Evolutionary conservation across 2,888 invertebrate genomes (phyloP), one percentile per base, ranked within the genome.

Genomic region (Eupeodes latifasciatus): DNA sequence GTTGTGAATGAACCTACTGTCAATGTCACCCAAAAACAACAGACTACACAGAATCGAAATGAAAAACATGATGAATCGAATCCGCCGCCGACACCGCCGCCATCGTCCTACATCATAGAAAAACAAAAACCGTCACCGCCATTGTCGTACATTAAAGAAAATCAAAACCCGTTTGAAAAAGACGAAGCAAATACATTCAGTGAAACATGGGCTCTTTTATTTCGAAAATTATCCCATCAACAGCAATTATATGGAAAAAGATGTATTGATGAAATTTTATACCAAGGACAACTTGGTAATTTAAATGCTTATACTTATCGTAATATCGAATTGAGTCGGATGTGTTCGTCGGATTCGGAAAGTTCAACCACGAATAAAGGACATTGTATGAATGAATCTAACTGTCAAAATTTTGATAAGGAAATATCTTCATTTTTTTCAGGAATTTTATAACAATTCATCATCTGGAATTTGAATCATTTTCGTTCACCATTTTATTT

Each of bases 121-220:
- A 27, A 1, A 5, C 40, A 40, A 40, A 40, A 40, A 7, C 40
- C 40, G 2, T 27, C 27, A 27, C 27, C 27, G 27, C 27, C 27
- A 27, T 27, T 27, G 2, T 40, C 40, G 40, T 40, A 40, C 40
- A 40, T 40, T 9, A 40, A 27, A 27, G 27, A 27, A 27, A 27
- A 7, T 40, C 40, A 40, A 40, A 40, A 40, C 9, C 40, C 40
- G 9, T 5, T 40, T 9, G 40, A 7, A 7, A 66, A 49, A 49
- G 66, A 66, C 27, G 66, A 66, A 27, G 66, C 66, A 27, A 27
- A n/a, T 7, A 66, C 66, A 14, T 66, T 66, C 14, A 66, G 66
- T 9, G 66, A 66, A 66, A 27, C 66, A 14, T 66, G 66, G 66
- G 47, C 66, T 4, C 9, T 66, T 66, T 66, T 66, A 5, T 66